Evolutionary conservation across 1,140 invertebrate genomes (phyloP).

Genomic region (Pygmarrhopalites habei): DNA sequence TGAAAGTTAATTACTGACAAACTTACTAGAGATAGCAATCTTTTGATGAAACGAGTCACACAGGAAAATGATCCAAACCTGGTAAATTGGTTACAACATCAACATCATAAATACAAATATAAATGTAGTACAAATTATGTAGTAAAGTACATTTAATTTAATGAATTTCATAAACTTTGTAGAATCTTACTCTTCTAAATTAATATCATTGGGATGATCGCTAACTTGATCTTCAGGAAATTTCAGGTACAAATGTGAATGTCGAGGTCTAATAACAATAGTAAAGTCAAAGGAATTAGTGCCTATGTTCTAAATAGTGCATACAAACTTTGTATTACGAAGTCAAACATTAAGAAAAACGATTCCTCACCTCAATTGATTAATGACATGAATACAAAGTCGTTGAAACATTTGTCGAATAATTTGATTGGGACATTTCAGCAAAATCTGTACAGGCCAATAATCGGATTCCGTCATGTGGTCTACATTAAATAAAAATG

Average conservation of each 20-base stretch:
- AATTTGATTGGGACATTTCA: slow-evolving; percentile 93
- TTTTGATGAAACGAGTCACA: slow-evolving; percentile 83
- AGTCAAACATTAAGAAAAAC: too few relatives aligned
- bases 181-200: slow-evolving; percentile 52
- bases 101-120: too few relatives aligned
- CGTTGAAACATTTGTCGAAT: slow-evolving; percentile 89
- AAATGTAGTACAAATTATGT: too few relatives aligned
- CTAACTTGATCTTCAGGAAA: slow-evolving; percentile 53
- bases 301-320: too few relatives aligned
- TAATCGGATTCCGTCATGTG: slow-evolving; percentile 86
- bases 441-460: slow-evolving; percentile 90
- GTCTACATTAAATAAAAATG: too few relatives aligned
- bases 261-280: slow-evolving; percentile 54
- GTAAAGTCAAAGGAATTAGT: too few relatives aligned
- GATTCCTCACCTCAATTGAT: slow-evolving; percentile 66
- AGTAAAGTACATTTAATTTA: too few relatives aligned
- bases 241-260: slow-evolving; percentile 65
- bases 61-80: slow-evolving; percentile 78
- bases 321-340: too few relatives aligned
- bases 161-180: too few relatives aligned
- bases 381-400: slow-evolving; percentile 87
- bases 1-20: too few relatives aligned
- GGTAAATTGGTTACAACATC: too few relatives aligned
- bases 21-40: slow-evolving; percentile 73
- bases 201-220: slow-evolving; percentile 54